Percentiles rank a stretch among this genome's conserved stretches.
These are phyloP conservation scores for Lycophotia porphyrea DNA, from an alignment of 2,888 invertebrate species.

Conservation along the genomic window DNA sequence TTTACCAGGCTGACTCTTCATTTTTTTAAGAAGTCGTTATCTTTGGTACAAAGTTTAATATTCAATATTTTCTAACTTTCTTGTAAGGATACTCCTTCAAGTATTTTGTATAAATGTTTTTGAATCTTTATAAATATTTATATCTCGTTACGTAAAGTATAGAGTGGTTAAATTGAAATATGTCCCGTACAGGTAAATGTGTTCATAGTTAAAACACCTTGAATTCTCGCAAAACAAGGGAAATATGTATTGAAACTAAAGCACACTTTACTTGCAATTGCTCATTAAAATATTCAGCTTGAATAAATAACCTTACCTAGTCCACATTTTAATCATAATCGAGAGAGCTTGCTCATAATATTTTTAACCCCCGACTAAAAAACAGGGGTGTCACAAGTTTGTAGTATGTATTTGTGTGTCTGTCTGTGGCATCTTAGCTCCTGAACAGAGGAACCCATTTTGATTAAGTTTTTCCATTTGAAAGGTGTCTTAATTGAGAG, in stretches of 20 bases:
- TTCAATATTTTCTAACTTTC: neutral
- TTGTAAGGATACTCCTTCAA: neutral
- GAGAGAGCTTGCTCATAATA: constrained; percentile 26
- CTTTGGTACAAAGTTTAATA: neutral
- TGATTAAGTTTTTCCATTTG: neutral
- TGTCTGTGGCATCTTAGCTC: neutral
- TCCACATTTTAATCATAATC: constrained; percentile 39
- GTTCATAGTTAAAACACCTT: constrained; percentile 8
- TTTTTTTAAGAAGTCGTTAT: neutral
- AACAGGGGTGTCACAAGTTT: neutral
- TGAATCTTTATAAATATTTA: neutral
- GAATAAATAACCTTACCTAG: constrained; percentile 59
- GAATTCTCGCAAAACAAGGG: constrained; percentile 17
- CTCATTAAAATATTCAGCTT: constrained; percentile 71
- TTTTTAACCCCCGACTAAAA: constrained; percentile 17
- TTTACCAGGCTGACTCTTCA: constrained; percentile 1
- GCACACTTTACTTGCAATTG: constrained; percentile 48
- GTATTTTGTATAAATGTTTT: neutral
- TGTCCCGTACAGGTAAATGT: neutral
- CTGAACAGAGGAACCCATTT: neutral
- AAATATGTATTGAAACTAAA: constrained; percentile 54
- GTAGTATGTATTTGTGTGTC: neutral
- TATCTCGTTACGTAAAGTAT: neutral
- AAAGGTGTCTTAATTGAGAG: neutral
- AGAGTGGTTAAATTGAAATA: neutral